A percentile compares a stretch with the other conserved stretches of the same genome.
Evolutionary conservation across 2,797 vertebrate genomes (phyloP).

Genomic region (Eidolon dupreanum): DNA sequence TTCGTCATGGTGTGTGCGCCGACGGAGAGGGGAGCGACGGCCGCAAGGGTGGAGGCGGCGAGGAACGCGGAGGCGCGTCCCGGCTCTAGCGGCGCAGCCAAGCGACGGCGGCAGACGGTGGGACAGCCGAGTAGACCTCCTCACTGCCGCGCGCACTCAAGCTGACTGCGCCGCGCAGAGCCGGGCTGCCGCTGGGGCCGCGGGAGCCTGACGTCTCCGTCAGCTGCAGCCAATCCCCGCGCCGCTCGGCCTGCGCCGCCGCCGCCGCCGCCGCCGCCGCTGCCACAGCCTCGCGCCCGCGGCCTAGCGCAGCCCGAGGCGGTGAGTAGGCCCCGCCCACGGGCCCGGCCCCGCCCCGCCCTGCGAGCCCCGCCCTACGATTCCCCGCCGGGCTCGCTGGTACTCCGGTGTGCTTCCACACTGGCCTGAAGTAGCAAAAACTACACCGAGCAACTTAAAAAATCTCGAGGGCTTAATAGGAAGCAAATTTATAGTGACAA

Average conservation of each 20-base stretch:
- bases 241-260: conserved; percentile 29
- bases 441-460: not conserved
- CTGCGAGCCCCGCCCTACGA: not conserved
- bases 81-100: conserved; percentile 65
- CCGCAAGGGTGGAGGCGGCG: conserved; percentile 59
- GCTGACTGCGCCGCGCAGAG: conserved; percentile 64
- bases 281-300: conserved; percentile 36
- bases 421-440: not conserved
- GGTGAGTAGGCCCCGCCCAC: not conserved
- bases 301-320: conserved; percentile 11
- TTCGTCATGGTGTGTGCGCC: conserved; percentile 89
- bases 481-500: not conserved
- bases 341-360: not conserved
- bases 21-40: conserved; percentile 29
- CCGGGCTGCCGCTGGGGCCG: conserved; percentile 56
- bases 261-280: conserved; percentile 14
- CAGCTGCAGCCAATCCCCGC: conserved; percentile 72
- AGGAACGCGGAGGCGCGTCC: conserved; percentile 64
- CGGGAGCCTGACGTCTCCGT: conserved; percentile 61
- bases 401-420: rapidly evolving
- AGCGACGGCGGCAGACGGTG: conserved; percentile 55
- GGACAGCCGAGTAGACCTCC: conserved; percentile 35
- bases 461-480: not conserved
- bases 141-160: conserved; percentile 8
- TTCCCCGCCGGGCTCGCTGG: not conserved